These are phyloP conservation scores for Drosophila asahinai DNA, from an alignment of 1,140 invertebrate species.

Conservation along the genomic window DNA sequence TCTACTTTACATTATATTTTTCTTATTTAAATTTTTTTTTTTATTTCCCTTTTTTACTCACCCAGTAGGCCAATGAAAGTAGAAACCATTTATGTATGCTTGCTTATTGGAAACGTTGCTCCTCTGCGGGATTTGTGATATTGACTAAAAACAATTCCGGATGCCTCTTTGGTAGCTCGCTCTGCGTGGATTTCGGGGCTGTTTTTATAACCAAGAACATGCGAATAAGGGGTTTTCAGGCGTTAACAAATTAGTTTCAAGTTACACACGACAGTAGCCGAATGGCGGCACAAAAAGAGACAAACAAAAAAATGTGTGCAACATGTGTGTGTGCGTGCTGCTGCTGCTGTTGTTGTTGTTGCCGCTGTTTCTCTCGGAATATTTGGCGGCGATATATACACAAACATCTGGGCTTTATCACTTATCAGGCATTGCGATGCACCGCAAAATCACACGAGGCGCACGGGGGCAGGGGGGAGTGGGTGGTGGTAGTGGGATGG, in stretches of 20 bases:
- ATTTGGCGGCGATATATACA: constrained; percentile 49
- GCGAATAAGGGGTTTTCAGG: constrained; percentile 21
- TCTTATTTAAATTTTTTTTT: too few relatives aligned
- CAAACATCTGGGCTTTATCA: constrained; percentile 70
- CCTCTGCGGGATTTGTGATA: constrained; percentile 62
- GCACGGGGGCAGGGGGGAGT: constrained; percentile 4
- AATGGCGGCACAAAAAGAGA: constrained; percentile 28
- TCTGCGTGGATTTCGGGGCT: constrained; percentile 29
- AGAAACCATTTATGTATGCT: constrained; percentile 85
- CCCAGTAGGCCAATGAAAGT: constrained; percentile 85
- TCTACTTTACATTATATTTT: too few relatives aligned
- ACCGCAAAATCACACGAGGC: constrained; percentile 16
- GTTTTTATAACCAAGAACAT: constrained; percentile 6
- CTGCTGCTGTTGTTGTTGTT: constrained; percentile 34
- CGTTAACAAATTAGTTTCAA: constrained; percentile 50
- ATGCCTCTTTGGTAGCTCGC: constrained; percentile 47
- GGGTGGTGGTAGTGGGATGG: constrained; percentile 8
- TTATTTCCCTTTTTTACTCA: constrained; percentile 37
- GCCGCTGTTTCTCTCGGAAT: constrained; percentile 23
- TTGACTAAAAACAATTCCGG: constrained; percentile 61
- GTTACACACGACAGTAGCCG: constrained; percentile 25
- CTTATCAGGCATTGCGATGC: constrained; percentile 75
- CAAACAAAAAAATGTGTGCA: constrained; percentile 50
- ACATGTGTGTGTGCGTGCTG: constrained; percentile 60
- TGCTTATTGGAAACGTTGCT: constrained; percentile 71